These are phyloP conservation scores for Agrilus planipennis DNA, from an alignment of 1,140 invertebrate genomes.

Conservation along the genomic window DNA sequence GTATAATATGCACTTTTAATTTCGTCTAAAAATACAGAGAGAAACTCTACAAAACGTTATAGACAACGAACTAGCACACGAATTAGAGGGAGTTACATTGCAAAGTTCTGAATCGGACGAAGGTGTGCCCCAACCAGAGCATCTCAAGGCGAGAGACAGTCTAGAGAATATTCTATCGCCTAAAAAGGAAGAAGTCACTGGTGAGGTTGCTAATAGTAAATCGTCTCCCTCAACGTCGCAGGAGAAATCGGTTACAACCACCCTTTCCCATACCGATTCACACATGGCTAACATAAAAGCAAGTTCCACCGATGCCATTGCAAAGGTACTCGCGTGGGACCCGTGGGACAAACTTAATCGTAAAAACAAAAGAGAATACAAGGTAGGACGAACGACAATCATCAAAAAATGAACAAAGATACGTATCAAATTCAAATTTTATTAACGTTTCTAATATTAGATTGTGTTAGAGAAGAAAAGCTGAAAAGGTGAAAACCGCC, in stretches of 20 bases:
- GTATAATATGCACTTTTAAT: no score
- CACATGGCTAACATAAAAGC: slow-evolving; percentile 11
- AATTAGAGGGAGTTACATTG: slow-evolving; percentile 8
- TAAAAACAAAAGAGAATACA: slow-evolving; percentile 12
- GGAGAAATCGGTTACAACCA: slow-evolving; percentile 9
- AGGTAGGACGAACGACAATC: background rate
- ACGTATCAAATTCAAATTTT: no score
- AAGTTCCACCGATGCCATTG: slow-evolving; percentile 9
- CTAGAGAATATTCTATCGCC: slow-evolving; percentile 12
- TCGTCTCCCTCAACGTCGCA: slow-evolving; percentile 12
- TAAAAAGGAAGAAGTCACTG: slow-evolving; percentile 8
- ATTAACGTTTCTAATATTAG: no score
- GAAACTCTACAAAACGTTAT: no score
- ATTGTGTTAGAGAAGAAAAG: slow-evolving; percentile 13
- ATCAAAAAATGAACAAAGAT: background rate
- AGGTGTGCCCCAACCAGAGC: slow-evolving; percentile 9
- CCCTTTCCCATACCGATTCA: slow-evolving; percentile 14
- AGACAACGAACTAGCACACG: background rate
- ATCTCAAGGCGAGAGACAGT: slow-evolving; percentile 13
- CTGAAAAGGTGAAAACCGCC: slow-evolving; percentile 8
- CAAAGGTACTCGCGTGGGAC: slow-evolving; percentile 16
- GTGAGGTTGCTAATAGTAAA: slow-evolving; percentile 7
- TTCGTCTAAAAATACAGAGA: no score
- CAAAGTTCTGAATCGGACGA: slow-evolving; percentile 16
- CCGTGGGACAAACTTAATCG: slow-evolving; percentile 17